phyloP scores from a whole-genome alignment of 2,113 vertebrate species.

The Lutjanus erythropterus region DNA sequence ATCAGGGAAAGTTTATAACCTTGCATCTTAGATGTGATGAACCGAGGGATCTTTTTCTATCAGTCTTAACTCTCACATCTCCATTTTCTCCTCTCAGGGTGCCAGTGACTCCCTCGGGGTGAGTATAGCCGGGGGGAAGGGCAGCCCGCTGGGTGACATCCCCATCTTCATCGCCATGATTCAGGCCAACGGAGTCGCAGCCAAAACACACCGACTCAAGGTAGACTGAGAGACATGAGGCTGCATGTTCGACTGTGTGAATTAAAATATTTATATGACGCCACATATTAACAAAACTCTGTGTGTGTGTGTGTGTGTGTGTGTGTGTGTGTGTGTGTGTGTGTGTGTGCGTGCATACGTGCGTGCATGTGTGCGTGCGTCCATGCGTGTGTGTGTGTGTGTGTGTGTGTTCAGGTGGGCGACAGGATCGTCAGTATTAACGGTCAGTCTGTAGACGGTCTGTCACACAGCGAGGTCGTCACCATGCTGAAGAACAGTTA shows the following conservation, averaged over 20 bases:
- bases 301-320: too few species aligned
- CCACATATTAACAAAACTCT: too few species aligned
- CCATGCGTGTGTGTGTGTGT: slow-evolving; percentile 10
- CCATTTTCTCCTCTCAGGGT: slow-evolving; percentile 80
- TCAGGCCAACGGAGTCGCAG: slow-evolving; percentile 94
- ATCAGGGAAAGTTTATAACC: too few species aligned
- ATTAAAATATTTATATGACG: too few species aligned
- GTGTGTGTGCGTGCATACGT: too few species aligned
- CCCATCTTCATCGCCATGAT: slow-evolving; percentile 99
- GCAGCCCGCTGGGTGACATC: slow-evolving; percentile 94
- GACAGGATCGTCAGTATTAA: slow-evolving; percentile 97
- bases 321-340: too few species aligned
- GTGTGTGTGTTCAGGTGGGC: slow-evolving; percentile 87
- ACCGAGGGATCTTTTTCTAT: too few species aligned
- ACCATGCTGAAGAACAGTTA: slow-evolving; percentile 94
- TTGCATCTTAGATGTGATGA: too few species aligned
- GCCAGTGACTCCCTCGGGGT: slow-evolving; percentile 92
- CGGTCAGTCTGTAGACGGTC: slow-evolving; percentile 89
- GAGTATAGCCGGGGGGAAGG: slow-evolving; percentile 95
- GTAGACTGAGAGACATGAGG: slow-evolving; percentile 65
- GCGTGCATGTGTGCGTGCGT: background rate
- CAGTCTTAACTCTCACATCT: background rate
- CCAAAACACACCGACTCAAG: slow-evolving; percentile 92
- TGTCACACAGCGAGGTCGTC: slow-evolving; percentile 93
- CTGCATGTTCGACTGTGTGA: slow-evolving; percentile 82